Percentiles rank a stretch among this genome's conserved stretches.
phyloP scores from a whole-genome alignment of 2,113 vertebrate genomes.

The Galemys pyrenaicus region DNA sequence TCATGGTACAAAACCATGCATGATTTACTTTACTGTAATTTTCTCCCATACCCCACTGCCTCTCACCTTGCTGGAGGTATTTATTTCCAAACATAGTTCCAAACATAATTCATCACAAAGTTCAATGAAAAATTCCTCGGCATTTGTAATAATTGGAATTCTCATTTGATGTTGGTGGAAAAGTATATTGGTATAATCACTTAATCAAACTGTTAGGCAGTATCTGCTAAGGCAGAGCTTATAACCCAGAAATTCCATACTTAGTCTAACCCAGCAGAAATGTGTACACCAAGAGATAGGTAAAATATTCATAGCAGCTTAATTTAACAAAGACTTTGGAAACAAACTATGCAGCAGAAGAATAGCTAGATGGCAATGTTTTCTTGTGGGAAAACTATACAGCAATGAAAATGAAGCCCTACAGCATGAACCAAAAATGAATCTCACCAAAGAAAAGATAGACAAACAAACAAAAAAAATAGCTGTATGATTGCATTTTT shows the following conservation, averaged over 20 bases:
- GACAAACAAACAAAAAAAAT: neutral
- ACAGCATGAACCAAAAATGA: neutral
- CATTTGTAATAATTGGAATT: neutral
- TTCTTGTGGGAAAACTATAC: neutral
- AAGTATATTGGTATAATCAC: neutral
- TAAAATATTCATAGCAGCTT: neutral
- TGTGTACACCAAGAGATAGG: neutral
- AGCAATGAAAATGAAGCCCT: neutral
- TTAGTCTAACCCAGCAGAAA: neutral
- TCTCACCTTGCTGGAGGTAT: neutral
- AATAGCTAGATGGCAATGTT: neutral
- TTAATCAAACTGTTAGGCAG: neutral
- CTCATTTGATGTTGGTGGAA: neutral
- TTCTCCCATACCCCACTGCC: neutral
- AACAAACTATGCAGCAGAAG: neutral
- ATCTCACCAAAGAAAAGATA: neutral
- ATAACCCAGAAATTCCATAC: neutral
- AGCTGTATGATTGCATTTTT: neutral
- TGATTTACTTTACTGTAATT: neutral
- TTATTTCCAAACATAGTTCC: conserved; percentile 4
- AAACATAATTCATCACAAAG: too few relatives aligned
- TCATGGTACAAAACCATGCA: neutral
- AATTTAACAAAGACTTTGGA: neutral
- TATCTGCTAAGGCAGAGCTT: neutral
- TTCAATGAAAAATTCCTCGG: neutral